Percentiles rank a stretch among this genome's conserved stretches.
phyloP scores from a whole-genome alignment of 2,888 invertebrate species.

The Harpalus rubripes region DNA sequence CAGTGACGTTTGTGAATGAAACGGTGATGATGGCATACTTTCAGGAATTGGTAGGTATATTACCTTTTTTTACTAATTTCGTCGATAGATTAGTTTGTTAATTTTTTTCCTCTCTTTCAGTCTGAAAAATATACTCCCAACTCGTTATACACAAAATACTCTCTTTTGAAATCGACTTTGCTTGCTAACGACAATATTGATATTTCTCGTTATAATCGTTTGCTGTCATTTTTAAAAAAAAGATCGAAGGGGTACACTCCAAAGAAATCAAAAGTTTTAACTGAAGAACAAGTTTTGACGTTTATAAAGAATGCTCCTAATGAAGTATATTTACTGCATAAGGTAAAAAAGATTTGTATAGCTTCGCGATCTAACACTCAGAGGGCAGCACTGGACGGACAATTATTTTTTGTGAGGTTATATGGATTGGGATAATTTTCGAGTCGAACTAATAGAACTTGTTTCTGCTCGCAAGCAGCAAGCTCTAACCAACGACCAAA shows the following conservation, averaged over 20 bases:
- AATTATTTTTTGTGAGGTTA: too few species aligned
- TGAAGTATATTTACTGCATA: conserved; percentile 42
- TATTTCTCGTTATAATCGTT: conserved; percentile 66
- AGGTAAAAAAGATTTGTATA: neutral
- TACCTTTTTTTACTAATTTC: conserved; percentile 25
- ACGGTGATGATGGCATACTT: conserved; percentile 67
- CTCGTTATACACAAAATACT: conserved; percentile 55
- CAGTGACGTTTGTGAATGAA: conserved; percentile 56
- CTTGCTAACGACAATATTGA: conserved; percentile 68
- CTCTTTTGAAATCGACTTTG: conserved; percentile 56
- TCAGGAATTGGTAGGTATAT: conserved; percentile 60
- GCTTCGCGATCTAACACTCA: too few species aligned
- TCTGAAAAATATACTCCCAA: conserved; percentile 14
- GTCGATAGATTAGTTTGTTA: too few species aligned
- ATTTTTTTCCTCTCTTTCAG: conserved; percentile 28
- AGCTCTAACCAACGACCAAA: too few species aligned
- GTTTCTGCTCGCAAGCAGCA: too few species aligned
- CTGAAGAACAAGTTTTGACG: too few species aligned
- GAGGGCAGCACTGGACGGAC: too few species aligned
- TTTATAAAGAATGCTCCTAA: conserved; percentile 35
- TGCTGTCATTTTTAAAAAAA: conserved; percentile 68
- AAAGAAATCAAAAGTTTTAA: too few species aligned
- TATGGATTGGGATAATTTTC: too few species aligned
- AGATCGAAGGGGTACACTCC: neutral
- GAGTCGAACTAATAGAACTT: too few species aligned